Evolutionary conservation across 30 jellyfish, hydroid and myxozoan species (phyloP).

Genomic region (Pelagia noctiluca): DNA sequence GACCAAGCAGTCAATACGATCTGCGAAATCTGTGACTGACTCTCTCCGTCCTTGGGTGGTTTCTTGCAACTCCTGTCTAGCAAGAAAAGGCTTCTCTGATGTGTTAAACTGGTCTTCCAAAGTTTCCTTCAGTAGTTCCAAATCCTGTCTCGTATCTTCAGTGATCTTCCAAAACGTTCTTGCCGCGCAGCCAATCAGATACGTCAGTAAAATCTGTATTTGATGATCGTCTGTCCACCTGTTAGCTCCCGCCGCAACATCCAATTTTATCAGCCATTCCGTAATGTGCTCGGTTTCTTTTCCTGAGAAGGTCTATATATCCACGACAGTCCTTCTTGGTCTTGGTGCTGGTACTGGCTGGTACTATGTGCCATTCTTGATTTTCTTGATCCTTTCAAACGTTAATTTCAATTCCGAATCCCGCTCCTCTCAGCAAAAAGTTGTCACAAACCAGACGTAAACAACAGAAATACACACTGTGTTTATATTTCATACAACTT

Average conservation of each 20-base stretch:
- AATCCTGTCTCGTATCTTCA: conserved; percentile 13
- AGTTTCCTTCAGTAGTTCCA: conserved; percentile 31
- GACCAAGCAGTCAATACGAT: conserved; percentile 47
- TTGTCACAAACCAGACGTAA: background rate
- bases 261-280: conserved; percentile 52
- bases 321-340: conserved; percentile 20
- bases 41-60: conserved; percentile 36
- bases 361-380: background rate
- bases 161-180: conserved; percentile 41
- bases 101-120: conserved; percentile 48
- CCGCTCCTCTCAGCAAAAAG: conserved; percentile 1
- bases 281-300: conserved; percentile 34
- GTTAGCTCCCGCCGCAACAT: conserved; percentile 35
- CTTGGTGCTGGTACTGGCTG: conserved; percentile 3
- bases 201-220: conserved; percentile 43
- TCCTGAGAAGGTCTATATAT: conserved; percentile 8
- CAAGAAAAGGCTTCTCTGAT: conserved; percentile 35
- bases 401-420: background rate
- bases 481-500: too few species aligned
- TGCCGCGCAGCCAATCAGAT: conserved; percentile 56
- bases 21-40: conserved; percentile 54
- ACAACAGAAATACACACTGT: too few species aligned
- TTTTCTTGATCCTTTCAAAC: background rate
- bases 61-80: conserved; percentile 60
- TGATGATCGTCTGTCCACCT: conserved; percentile 47